These are phyloP conservation scores for Cnemophilus loriae DNA, from an alignment of 2,113 vertebrate species.

Conservation along the genomic window DNA sequence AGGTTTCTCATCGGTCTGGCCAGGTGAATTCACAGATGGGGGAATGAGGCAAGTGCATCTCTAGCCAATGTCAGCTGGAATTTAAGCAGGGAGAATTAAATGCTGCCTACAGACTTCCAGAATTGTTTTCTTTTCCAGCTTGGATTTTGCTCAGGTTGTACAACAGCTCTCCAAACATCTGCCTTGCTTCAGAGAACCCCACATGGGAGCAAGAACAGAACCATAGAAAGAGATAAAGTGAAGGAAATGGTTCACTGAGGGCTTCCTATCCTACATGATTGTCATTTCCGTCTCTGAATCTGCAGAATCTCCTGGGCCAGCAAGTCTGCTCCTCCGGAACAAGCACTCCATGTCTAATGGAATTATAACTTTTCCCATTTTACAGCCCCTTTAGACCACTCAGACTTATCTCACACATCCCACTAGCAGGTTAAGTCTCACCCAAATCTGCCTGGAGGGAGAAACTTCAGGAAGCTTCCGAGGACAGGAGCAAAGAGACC, in stretches of 20 bases:
- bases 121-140: background rate
- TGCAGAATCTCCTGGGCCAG: background rate
- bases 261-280: background rate
- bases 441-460: background rate
- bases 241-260: background rate
- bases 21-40: background rate
- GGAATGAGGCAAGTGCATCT: background rate
- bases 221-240: background rate
- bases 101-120: background rate
- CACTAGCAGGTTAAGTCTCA: background rate
- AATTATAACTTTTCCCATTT: background rate
- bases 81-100: background rate
- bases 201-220: background rate
- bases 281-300: background rate
- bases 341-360: rapidly evolving
- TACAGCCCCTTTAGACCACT: background rate
- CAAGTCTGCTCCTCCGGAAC: background rate
- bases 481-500: background rate
- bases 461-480: background rate
- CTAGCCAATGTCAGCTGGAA: background rate
- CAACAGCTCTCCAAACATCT: background rate
- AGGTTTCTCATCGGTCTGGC: background rate
- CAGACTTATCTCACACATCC: background rate
- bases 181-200: background rate
- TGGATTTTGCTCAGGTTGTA: background rate